Conservation (phyloP, 1,140 invertebrate species). For the Hyles euphorbiae region DNA sequence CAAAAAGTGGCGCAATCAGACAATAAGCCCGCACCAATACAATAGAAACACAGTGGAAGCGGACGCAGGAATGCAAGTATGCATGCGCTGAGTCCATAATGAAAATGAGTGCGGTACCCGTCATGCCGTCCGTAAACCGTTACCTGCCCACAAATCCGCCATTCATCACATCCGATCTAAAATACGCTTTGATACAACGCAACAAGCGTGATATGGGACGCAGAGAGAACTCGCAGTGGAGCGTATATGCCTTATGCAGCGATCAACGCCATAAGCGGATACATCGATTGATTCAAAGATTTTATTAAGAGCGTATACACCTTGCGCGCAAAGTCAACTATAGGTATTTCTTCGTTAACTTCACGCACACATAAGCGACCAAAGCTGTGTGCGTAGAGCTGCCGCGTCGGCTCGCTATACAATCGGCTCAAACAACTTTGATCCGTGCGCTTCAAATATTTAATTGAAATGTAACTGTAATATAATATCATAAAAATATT, state of each 20-base stretch:
- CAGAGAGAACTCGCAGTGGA: conserved; percentile 12
- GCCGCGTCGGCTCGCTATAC: too few species aligned
- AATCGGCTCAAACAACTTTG: too few species aligned
- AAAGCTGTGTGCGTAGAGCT: too few species aligned
- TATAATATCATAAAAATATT: too few species aligned
- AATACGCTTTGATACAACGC: conserved; percentile 19
- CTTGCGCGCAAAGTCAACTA: too few species aligned
- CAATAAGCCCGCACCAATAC: conserved; percentile 14
- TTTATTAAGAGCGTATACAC: too few species aligned
- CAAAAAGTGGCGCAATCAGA: conserved; percentile 7
- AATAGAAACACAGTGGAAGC: conserved; percentile 12
- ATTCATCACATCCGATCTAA: conserved; percentile 17
- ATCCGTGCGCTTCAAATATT: too few species aligned
- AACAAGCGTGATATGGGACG: conserved; percentile 9
- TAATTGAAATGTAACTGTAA: too few species aligned
- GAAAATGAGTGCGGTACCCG: conserved; percentile 31
- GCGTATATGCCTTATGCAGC: conserved; percentile 24
- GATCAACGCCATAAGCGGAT: conserved; percentile 11
- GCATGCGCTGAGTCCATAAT: conserved; percentile 30
- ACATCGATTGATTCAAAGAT: conserved; percentile 24
- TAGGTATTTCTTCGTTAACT: too few species aligned
- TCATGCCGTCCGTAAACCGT: conserved; percentile 26
- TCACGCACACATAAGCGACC: too few species aligned
- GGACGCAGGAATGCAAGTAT: conserved; percentile 31
- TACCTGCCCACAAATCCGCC: conserved; percentile 21